Evolutionary conservation across 2,888 invertebrate species (phyloP).

Genomic region (Phasia obesa): DNA sequence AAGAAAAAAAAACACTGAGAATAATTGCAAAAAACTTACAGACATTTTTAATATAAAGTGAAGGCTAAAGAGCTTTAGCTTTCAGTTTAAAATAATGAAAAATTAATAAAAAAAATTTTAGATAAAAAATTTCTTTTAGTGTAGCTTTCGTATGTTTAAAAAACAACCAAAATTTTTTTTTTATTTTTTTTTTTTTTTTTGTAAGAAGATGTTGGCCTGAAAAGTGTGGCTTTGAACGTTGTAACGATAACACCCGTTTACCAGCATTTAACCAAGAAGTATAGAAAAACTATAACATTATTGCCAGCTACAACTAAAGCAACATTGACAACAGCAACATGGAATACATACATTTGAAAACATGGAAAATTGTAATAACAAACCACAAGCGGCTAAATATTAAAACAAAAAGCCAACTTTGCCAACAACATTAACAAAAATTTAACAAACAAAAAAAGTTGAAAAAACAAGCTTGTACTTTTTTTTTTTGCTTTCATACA

Average conservation of each 20-base stretch:
- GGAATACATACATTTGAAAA: constrained; percentile 66
- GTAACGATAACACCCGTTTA: constrained; percentile 70
- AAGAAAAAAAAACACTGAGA: constrained; percentile 14
- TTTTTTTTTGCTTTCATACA: neutral
- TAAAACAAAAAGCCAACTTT: constrained; percentile 31
- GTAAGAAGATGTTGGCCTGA: constrained; percentile 29
- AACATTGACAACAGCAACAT: constrained; percentile 45
- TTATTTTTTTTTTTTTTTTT: too few relatives aligned
- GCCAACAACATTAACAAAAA: constrained; percentile 2
- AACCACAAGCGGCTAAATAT: constrained; percentile 52
- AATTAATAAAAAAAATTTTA: neutral
- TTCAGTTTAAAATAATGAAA: too few relatives aligned
- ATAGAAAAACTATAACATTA: constrained; percentile 36
- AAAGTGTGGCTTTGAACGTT: constrained; percentile 68
- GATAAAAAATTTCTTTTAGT: constrained; percentile 16
- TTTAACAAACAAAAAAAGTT: constrained; percentile 1
- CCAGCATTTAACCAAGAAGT: constrained; percentile 57
- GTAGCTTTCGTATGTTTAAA: neutral
- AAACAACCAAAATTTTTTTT: neutral
- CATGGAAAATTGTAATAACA: constrained; percentile 68
- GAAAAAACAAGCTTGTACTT: constrained; percentile 18
- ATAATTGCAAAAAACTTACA: neutral
- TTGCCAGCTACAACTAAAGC: constrained; percentile 18
- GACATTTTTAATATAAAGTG: neutral
- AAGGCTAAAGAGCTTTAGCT: too few relatives aligned